phyloP scores from a whole-genome alignment of 2,113 vertebrate genomes.

The Anolis sagrei region DNA sequence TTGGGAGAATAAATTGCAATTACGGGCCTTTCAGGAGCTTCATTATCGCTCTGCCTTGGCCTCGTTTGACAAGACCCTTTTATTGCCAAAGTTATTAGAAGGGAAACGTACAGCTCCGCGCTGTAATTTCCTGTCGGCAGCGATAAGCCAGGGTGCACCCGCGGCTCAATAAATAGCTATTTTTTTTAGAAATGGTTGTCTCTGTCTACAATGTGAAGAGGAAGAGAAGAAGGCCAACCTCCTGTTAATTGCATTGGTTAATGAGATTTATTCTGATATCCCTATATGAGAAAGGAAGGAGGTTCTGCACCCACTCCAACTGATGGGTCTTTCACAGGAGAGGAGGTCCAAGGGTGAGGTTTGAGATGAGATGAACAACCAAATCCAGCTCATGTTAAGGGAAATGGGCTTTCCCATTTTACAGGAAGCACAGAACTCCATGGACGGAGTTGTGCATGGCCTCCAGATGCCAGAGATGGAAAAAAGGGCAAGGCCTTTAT shows the following conservation, averaged over 20 bases:
- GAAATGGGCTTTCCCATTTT: not conserved
- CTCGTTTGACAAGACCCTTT: conserved; percentile 71
- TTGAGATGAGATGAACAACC: not conserved
- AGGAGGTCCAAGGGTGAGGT: fast-evolving
- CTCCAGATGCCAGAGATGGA: too few species aligned
- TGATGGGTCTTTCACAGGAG: fast-evolving
- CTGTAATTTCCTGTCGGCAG: conserved; percentile 78
- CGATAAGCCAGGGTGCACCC: conserved; percentile 70
- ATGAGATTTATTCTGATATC: conserved; percentile 65
- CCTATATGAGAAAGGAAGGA: not conserved
- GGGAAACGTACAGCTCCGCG: conserved; percentile 68
- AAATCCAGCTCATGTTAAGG: not conserved
- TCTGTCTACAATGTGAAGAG: conserved; percentile 36
- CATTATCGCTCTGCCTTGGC: conserved; percentile 75
- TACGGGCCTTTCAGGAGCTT: conserved; percentile 61
- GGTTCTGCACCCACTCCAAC: not conserved
- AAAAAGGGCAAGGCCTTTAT: too few species aligned
- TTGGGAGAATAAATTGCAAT: conserved; percentile 70
- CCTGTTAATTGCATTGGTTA: conserved; percentile 69
- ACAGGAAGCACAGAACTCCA: not conserved
- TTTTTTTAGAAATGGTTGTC: conserved; percentile 58
- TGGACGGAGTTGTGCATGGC: too few species aligned
- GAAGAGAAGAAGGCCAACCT: conserved; percentile 44
- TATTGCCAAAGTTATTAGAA: conserved; percentile 80
- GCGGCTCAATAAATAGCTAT: conserved; percentile 74